Evolutionary conservation across 2,888 invertebrate species (phyloP).

Genomic region (Caenorhabditis zanzibari): DNA sequence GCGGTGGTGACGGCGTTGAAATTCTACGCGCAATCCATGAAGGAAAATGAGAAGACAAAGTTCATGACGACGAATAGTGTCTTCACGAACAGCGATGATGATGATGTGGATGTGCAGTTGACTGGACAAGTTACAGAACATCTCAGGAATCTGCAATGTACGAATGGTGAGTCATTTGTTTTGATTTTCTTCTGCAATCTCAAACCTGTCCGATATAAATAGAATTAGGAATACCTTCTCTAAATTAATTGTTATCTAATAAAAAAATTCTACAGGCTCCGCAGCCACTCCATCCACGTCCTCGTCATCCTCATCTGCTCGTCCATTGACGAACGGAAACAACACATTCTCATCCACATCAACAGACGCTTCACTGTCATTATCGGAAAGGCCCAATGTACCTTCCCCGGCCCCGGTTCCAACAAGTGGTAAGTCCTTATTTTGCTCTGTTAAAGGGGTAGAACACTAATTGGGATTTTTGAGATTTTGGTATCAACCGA

Average conservation of each 20-base stretch:
- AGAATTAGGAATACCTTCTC: background rate
- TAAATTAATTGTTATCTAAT: background rate
- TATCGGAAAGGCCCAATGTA: conserved; percentile 48
- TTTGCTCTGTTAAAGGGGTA: no score
- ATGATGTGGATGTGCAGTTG: conserved; percentile 73
- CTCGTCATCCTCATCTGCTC: conserved; percentile 62
- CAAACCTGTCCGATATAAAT: no score
- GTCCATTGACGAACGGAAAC: conserved; percentile 58
- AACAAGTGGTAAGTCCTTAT: conserved; percentile 23
- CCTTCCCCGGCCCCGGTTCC: conserved; percentile 67
- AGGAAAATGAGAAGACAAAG: conserved; percentile 79
- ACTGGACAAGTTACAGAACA: conserved; percentile 75
- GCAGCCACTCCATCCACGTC: conserved; percentile 59
- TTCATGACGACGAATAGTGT: conserved; percentile 80
- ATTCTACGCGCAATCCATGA: conserved; percentile 88
- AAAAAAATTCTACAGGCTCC: conserved; percentile 31
- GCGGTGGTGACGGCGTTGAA: conserved; percentile 90
- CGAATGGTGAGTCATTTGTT: conserved; percentile 49
- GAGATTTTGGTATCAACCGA: no score
- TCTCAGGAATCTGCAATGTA: conserved; percentile 68
- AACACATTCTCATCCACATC: conserved; percentile 51
- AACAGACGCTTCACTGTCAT: conserved; percentile 53
- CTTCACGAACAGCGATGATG: conserved; percentile 72
- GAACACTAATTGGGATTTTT: no score
- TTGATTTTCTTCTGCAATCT: background rate